Evolutionary conservation across 2,113 vertebrate genomes (phyloP).

Genomic region (Morone saxatilis): DNA sequence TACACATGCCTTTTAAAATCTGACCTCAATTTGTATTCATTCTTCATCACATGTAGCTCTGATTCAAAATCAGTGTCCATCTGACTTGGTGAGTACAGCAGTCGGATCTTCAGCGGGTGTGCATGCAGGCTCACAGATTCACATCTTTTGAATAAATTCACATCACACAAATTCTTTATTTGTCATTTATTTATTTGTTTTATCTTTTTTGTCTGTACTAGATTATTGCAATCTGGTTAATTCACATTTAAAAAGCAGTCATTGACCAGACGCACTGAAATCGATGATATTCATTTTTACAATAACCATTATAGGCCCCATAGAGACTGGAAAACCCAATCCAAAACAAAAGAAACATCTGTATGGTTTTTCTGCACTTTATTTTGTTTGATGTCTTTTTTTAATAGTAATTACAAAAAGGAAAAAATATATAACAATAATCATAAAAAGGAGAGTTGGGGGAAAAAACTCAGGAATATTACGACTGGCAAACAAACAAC

Average conservation of each 20-base stretch:
- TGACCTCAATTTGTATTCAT: neutral
- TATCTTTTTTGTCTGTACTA: slow-evolving; percentile 90
- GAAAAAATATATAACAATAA: slow-evolving; percentile 89
- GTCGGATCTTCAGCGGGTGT: neutral
- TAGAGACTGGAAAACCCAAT: slow-evolving; percentile 98
- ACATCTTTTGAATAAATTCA: slow-evolving; percentile 64
- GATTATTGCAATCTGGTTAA: slow-evolving; percentile 98
- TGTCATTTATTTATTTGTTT: slow-evolving; percentile 85
- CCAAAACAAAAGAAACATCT: slow-evolving; percentile 77
- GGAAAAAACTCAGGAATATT: slow-evolving; percentile 83
- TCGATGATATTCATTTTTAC: slow-evolving; percentile 97
- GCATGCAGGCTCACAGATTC: neutral
- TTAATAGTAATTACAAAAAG: slow-evolving; percentile 93
- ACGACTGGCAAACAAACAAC: slow-evolving; percentile 98
- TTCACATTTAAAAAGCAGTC: slow-evolving; percentile 99
- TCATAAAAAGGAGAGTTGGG: slow-evolving; percentile 90
- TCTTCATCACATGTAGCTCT: neutral
- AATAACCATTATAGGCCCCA: slow-evolving; percentile 93
- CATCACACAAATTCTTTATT: slow-evolving; percentile 91
- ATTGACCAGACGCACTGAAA: slow-evolving; percentile 98
- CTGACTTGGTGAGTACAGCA: neutral
- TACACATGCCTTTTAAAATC: neutral
- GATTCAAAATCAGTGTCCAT: neutral
- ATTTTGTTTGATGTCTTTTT: slow-evolving; percentile 82
- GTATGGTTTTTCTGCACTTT: slow-evolving; percentile 82